Percentiles rank a stretch among this genome's conserved stretches.
phyloP scores from a whole-genome alignment of 2,888 invertebrate species.

The Resseliella maxima region DNA sequence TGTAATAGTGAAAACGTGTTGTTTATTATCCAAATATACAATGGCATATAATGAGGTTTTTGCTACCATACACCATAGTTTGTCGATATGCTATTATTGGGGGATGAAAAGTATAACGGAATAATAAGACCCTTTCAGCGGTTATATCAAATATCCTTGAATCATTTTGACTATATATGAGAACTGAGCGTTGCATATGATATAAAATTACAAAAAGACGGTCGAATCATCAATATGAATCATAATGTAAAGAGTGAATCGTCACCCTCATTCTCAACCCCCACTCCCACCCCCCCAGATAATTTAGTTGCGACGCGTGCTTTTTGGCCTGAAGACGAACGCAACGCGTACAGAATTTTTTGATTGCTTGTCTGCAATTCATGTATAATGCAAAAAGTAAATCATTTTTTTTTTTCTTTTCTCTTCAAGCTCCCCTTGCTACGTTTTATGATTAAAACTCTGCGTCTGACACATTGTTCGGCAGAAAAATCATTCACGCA shows the following conservation, averaged over 20 bases:
- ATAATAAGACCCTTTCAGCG: neutral
- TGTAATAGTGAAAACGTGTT: constrained; percentile 46
- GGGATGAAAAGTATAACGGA: neutral
- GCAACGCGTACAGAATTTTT: neutral
- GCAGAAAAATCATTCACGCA: neutral
- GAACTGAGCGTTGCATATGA: neutral
- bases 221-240: constrained; percentile 49
- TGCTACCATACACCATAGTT: neutral
- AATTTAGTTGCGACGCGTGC: neutral
- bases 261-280: neutral
- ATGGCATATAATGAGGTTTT: constrained; percentile 46
- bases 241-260: constrained; percentile 3
- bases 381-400: constrained; percentile 55
- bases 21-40: constrained; percentile 46
- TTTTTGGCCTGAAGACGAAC: neutral
- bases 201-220: constrained; percentile 25
- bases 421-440: neutral
- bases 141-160: neutral
- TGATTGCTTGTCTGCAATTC: constrained; percentile 49
- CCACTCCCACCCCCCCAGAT: neutral
- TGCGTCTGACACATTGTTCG: neutral
- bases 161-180: neutral
- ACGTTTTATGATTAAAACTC: neutral
- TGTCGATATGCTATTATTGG: neutral
- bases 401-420: constrained; percentile 6